A percentile compares a stretch with the other conserved stretches of the same genome.
Conservation (phyloP, 2,888 invertebrate genomes). For the Elegia similella region DNA sequence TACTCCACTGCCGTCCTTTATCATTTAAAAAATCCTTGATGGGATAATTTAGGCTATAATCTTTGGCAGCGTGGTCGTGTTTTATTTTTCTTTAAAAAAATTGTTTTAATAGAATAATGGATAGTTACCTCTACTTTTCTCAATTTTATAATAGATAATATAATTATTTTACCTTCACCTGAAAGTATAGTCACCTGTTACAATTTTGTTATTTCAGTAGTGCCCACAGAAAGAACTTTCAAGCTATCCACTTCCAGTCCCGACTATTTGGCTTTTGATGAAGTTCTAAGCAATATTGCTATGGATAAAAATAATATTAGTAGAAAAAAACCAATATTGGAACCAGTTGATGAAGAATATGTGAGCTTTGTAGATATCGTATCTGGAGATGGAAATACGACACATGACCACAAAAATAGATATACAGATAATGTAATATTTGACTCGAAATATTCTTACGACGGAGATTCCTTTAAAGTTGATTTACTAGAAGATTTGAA, state of each 20-base stretch:
- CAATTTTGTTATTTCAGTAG: neutral
- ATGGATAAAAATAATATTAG: constrained; percentile 32
- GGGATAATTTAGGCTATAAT: too few species aligned
- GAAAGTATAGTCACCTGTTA: too few species aligned
- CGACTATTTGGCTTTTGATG: constrained; percentile 47
- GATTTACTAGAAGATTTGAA: neutral
- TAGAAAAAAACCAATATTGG: constrained; percentile 28
- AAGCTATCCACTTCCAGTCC: constrained; percentile 12
- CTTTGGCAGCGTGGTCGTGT: too few species aligned
- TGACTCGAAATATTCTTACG: constrained; percentile 19
- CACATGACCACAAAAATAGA: constrained; percentile 21
- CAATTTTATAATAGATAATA: too few species aligned
- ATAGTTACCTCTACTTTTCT: too few species aligned
- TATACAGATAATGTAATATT: constrained; percentile 21
- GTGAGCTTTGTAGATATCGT: constrained; percentile 30
- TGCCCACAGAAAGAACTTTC: neutral
- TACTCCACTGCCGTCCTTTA: too few species aligned
- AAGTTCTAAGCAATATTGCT: constrained; percentile 44
- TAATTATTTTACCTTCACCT: too few species aligned
- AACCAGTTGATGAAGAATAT: constrained; percentile 27
- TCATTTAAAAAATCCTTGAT: too few species aligned
- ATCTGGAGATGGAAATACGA: constrained; percentile 6
- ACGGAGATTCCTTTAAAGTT: neutral
- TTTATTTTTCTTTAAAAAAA: too few species aligned
- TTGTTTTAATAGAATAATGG: too few species aligned